These are phyloP conservation scores for Rhagonycha lutea DNA, from an alignment of 2,888 invertebrate species.

Conservation along the genomic window DNA sequence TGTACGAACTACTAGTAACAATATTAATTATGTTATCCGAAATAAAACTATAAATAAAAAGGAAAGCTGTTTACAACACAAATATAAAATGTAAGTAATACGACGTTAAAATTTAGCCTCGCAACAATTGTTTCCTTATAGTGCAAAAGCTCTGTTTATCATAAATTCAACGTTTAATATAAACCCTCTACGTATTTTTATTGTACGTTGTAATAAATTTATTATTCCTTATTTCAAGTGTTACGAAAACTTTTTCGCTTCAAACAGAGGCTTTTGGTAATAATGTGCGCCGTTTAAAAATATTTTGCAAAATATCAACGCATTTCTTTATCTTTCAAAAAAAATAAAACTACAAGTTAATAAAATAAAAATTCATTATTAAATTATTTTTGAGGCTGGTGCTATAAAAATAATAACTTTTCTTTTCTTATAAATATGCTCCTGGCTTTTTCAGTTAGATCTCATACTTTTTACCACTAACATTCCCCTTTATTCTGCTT, in stretches of 20 bases:
- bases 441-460: not conserved
- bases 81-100: not conserved
- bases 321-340: not conserved
- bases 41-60: not conserved
- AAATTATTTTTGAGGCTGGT: not conserved
- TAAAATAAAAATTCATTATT: not conserved
- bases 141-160: not conserved
- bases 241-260: not conserved
- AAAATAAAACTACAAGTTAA: not conserved
- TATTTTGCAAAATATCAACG: not conserved
- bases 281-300: not conserved
- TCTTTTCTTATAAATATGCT: not conserved
- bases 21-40: not conserved
- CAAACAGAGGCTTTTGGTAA: not conserved
- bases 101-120: not conserved
- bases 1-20: not conserved
- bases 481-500: not conserved
- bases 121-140: not conserved
- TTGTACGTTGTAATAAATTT: not conserved
- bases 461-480: not conserved
- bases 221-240: not conserved
- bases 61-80: not conserved
- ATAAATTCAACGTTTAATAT: not conserved
- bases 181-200: not conserved
- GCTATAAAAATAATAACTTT: not conserved